Conservation (phyloP, 2,797 vertebrate genomes). For the Zenarchopterus dispar region DNA sequence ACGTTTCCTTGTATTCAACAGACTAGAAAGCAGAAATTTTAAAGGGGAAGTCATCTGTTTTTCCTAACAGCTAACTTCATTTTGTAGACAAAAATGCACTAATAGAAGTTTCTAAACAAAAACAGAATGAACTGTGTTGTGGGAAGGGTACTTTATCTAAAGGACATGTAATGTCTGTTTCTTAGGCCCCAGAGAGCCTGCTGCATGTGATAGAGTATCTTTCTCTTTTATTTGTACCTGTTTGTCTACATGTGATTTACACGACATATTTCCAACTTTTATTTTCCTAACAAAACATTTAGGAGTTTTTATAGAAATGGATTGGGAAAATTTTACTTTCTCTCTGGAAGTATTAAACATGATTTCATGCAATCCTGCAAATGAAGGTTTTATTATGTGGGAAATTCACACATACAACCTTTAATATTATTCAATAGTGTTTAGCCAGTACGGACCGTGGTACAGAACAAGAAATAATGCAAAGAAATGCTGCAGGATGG, state of each 20-base stretch:
- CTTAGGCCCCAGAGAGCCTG: slow-evolving; percentile 18
- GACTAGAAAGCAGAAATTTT: slow-evolving; percentile 39
- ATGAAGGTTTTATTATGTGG: no score
- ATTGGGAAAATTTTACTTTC: no score
- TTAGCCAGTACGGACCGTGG: no score
- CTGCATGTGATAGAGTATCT: slow-evolving; percentile 12
- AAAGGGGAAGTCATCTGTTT: slow-evolving; percentile 26
- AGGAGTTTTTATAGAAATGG: no score
- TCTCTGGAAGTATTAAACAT: no score
- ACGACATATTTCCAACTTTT: slow-evolving; percentile 2
- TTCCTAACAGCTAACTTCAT: slow-evolving; percentile 49
- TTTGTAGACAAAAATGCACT: slow-evolving; percentile 42
- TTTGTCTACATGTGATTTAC: slow-evolving; percentile 5
- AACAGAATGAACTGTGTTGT: slow-evolving; percentile 17
- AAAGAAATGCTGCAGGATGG: no score
- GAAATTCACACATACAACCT: no score
- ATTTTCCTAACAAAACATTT: not conserved
- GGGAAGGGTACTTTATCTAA: slow-evolving; percentile 26
- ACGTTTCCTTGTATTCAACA: slow-evolving; percentile 40
- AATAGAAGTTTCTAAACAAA: slow-evolving; percentile 51
- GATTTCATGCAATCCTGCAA: no score
- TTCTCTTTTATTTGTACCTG: not conserved
- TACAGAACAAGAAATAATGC: no score
- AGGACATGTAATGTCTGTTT: slow-evolving; percentile 25
- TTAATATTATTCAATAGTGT: no score